Evolutionary conservation across 2,888 invertebrate species (phyloP).

Genomic region (Agrotis ipsilon): DNA sequence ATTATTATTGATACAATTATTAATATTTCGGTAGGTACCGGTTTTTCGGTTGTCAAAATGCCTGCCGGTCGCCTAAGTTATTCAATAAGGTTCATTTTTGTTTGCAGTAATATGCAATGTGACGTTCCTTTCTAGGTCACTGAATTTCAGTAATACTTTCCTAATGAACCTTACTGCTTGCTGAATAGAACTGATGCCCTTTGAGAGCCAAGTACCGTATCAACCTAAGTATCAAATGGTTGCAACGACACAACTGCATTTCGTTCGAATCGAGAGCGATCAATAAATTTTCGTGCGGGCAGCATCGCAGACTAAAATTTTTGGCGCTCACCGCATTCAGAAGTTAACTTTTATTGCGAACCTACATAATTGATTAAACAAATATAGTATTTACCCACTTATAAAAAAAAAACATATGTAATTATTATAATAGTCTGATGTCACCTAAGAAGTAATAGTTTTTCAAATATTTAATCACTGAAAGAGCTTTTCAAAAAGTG

Average conservation of each 20-base stretch:
- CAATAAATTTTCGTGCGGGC: constrained; percentile 23
- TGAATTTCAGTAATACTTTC: constrained; percentile 4
- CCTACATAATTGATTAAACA: neutral
- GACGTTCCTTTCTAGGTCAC: neutral
- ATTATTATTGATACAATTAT: constrained; percentile 22
- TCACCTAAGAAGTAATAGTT: no score
- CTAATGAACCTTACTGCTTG: neutral
- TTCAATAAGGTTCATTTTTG: neutral
- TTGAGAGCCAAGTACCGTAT: neutral
- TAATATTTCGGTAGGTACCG: neutral
- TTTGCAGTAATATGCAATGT: neutral
- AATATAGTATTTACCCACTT: neutral
- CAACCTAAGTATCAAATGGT: neutral
- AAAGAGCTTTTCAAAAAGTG: no score
- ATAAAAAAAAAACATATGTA: no score
- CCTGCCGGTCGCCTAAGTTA: neutral
- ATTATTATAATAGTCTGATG: no score
- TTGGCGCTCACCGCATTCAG: neutral
- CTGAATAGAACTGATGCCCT: neutral
- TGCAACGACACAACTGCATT: constrained; percentile 37
- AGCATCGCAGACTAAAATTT: constrained; percentile 12
- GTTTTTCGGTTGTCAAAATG: neutral
- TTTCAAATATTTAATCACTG: no score
- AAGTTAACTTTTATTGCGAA: neutral
- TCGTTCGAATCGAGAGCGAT: constrained; percentile 33